Evolutionary conservation across 37 sponge, comb jelly and placozoan species (phyloP).

Genomic region (Oopsacas minuta): DNA sequence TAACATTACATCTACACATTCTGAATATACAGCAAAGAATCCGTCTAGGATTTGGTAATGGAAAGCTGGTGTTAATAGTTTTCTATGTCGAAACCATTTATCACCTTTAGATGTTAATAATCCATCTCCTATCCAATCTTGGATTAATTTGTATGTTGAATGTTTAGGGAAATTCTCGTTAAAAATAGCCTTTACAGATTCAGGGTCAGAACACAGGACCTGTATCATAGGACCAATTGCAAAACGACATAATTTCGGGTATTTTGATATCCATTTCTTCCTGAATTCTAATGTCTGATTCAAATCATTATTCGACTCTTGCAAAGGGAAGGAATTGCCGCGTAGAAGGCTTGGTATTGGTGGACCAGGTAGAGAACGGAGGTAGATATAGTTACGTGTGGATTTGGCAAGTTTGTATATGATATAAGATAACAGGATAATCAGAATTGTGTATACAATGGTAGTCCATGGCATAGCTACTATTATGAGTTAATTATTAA

Average conservation of each 20-base stretch:
- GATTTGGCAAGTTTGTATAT: background rate
- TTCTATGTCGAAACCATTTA: background rate
- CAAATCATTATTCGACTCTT: background rate
- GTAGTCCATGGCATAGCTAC: background rate
- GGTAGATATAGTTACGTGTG: background rate
- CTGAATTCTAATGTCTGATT: background rate
- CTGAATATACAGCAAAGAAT: constrained; percentile 6
- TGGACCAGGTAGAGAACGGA: background rate
- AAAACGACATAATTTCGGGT: background rate
- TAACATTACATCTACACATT: background rate
- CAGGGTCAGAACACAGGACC: background rate
- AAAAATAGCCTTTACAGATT: background rate
- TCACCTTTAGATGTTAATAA: background rate
- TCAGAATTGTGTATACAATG: background rate
- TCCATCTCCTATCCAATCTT: background rate
- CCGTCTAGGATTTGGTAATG: constrained; percentile 1
- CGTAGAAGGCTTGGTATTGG: background rate
- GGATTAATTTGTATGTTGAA: background rate
- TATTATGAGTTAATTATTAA: no score
- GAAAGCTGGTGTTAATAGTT: background rate
- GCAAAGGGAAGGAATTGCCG: background rate
- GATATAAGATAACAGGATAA: background rate
- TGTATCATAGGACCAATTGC: background rate
- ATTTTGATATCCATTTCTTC: background rate
- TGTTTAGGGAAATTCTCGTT: background rate